phyloP scores from a whole-genome alignment of 1,140 invertebrate species.

The Bombyx mandarina region DNA sequence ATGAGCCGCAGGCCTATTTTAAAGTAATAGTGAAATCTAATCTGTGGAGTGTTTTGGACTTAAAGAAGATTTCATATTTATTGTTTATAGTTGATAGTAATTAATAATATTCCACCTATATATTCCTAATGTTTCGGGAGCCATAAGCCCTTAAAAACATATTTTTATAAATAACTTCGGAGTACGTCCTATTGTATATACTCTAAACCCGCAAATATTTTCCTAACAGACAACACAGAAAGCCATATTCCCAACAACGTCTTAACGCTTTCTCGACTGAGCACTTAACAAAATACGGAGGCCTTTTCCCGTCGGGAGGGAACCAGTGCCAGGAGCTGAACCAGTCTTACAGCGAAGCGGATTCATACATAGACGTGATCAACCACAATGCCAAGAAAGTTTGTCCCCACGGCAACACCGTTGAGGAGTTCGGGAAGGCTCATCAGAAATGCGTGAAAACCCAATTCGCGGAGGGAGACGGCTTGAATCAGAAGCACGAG shows the following conservation, averaged over 20 bases:
- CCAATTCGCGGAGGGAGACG: conserved; percentile 46
- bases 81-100: too few relatives aligned
- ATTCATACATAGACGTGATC: conserved; percentile 64
- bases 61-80: too few relatives aligned
- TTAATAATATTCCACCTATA: too few relatives aligned
- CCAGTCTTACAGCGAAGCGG: conserved; percentile 62
- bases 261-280: conserved; percentile 68
- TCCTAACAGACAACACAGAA: conserved; percentile 67
- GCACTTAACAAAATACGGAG: conserved; percentile 65
- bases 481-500: conserved; percentile 54
- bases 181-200: conserved; percentile 3
- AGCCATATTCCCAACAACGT: conserved; percentile 69
- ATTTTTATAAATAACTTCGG: background rate
- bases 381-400: conserved; percentile 59
- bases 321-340: conserved; percentile 65
- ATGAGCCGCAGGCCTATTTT: too few relatives aligned
- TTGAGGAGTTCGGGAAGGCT: conserved; percentile 66
- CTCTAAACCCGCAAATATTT: conserved; percentile 33
- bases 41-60: too few relatives aligned
- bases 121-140: too few relatives aligned
- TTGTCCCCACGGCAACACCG: conserved; percentile 60
- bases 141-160: too few relatives aligned
- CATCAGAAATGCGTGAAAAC: conserved; percentile 68
- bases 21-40: too few relatives aligned
- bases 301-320: conserved; percentile 60